Evolutionary conservation across 2,888 invertebrate species (phyloP).

Genomic region (Dynastes hyllus): DNA sequence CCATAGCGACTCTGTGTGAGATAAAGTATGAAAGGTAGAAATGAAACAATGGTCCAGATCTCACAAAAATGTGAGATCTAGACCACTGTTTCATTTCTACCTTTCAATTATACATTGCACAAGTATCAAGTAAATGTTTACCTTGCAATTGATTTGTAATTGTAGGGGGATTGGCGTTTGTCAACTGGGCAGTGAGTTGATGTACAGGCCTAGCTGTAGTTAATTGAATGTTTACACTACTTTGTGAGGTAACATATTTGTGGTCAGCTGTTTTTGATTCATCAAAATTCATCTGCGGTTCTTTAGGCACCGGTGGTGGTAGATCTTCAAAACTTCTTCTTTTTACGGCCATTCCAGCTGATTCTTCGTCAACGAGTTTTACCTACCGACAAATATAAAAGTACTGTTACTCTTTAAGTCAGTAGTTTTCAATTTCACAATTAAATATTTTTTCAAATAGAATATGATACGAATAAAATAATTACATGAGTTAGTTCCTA

Average conservation of each 20-base stretch:
- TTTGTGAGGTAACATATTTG: conserved; percentile 57
- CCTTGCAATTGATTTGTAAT: conserved; percentile 66
- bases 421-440: too few relatives aligned
- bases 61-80: too few relatives aligned
- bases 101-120: background rate
- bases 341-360: conserved; percentile 32
- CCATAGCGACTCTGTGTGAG: too few relatives aligned
- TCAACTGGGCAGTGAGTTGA: conserved; percentile 70
- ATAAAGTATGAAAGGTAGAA: too few relatives aligned
- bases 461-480: too few relatives aligned
- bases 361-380: conserved; percentile 41
- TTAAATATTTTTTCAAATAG: background rate
- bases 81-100: too few relatives aligned
- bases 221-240: conserved; percentile 56
- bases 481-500: too few relatives aligned
- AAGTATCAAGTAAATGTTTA: background rate
- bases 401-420: too few relatives aligned
- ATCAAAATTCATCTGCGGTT: conserved; percentile 74
- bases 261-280: conserved; percentile 69
- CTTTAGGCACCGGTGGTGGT: conserved; percentile 68
- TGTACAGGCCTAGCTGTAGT: conserved; percentile 65
- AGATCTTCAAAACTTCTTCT: conserved; percentile 56
- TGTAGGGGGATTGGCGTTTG: conserved; percentile 71
- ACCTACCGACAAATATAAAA: conserved; percentile 8
- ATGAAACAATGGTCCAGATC: too few relatives aligned